Conservation (phyloP, 2,113 vertebrate species). For the Daboia siamensis region DNA sequence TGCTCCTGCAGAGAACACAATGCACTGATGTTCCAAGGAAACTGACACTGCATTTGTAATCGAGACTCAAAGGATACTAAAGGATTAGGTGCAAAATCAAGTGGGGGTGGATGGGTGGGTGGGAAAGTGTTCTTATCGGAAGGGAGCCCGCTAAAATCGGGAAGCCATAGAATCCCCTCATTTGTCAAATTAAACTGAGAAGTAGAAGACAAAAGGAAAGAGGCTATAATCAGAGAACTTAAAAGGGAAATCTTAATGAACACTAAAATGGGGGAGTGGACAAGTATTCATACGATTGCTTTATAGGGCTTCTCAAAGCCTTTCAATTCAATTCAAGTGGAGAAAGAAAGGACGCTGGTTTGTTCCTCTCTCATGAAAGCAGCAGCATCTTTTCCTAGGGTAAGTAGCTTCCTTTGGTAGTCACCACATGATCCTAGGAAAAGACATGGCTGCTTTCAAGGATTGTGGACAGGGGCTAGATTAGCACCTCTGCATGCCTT, state of each 20-base stretch:
- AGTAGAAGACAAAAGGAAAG: slow-evolving; percentile 4
- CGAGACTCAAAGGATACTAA: slow-evolving; percentile 31
- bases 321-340: not conserved
- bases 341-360: not conserved
- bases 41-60: slow-evolving; percentile 44
- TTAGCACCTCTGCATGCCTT: not conserved
- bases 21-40: slow-evolving; percentile 10
- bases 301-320: not conserved
- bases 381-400: not conserved
- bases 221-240: slow-evolving; percentile 22
- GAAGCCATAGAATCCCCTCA: slow-evolving; percentile 1
- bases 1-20: slow-evolving; percentile 17
- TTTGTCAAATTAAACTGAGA: not conserved
- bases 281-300: slow-evolving; percentile 1
- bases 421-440: not conserved
- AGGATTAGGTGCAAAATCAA: slow-evolving; percentile 41
- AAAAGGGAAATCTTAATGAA: slow-evolving; percentile 1
- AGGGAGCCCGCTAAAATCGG: slow-evolving; percentile 24
- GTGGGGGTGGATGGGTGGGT: not conserved
- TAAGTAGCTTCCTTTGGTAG: not conserved
- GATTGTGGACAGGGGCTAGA: not conserved
- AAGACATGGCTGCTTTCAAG: not conserved
- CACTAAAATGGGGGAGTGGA: not conserved
- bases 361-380: not conserved
- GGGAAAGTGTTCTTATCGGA: slow-evolving; percentile 21